These are phyloP conservation scores for Alligator mississippiensis DNA, from an alignment of 2,113 vertebrate species.

Conservation along the genomic window DNA sequence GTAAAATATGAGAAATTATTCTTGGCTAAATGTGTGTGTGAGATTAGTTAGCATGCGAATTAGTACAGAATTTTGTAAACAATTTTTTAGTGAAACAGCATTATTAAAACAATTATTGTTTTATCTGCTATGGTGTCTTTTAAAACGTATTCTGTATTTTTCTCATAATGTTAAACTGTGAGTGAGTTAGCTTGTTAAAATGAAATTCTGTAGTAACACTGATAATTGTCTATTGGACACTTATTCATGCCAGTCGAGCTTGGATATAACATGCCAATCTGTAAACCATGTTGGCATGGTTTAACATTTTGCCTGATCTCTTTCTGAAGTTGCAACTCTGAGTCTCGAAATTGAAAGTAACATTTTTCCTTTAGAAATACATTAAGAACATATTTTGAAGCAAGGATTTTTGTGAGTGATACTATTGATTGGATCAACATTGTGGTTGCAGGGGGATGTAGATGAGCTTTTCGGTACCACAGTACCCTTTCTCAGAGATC, in stretches of 20 bases:
- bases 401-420: too few species aligned
- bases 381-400: too few species aligned
- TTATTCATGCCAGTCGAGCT: not conserved
- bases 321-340: not conserved
- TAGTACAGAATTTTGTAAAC: not conserved
- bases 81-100: not conserved
- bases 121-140: too few species aligned
- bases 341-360: not conserved
- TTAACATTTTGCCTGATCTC: not conserved
- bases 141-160: not conserved
- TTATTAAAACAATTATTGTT: not conserved
- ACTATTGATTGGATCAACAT: too few species aligned
- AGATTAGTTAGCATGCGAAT: not conserved
- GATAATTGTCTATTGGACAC: too few species aligned
- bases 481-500: too few species aligned
- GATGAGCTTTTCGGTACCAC: too few species aligned
- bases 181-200: not conserved
- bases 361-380: not conserved
- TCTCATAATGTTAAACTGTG: not conserved
- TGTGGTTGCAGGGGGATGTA: too few species aligned
- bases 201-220: not conserved
- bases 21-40: not conserved
- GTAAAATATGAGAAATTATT: not conserved
- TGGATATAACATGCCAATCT: not conserved
- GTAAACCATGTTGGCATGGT: too few species aligned